phyloP scores from a whole-genome alignment of 2,888 invertebrate genomes.

The Iphiclides podalirius region DNA sequence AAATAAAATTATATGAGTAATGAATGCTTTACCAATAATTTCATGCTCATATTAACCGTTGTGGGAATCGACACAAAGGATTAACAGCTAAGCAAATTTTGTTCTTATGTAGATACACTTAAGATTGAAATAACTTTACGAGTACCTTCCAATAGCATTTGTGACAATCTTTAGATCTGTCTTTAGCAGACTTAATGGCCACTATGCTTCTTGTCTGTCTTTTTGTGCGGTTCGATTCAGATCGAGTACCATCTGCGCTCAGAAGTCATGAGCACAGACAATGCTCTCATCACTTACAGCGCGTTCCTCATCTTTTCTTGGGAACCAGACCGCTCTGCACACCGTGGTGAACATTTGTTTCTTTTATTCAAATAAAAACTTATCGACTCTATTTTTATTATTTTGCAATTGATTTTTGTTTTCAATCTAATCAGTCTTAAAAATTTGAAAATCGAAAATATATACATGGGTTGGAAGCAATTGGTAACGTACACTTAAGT shows the following conservation, averaged over 20 bases:
- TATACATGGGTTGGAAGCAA: no score
- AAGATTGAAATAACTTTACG: conserved; percentile 9
- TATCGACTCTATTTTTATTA: no score
- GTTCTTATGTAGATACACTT: not conserved
- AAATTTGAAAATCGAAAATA: no score
- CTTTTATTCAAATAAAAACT: no score
- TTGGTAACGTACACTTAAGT: no score
- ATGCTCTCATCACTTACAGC: conserved; percentile 41
- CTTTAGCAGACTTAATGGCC: conserved; percentile 36
- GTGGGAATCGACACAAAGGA: not conserved
- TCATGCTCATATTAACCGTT: conserved; percentile 11
- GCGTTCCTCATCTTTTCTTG: conserved; percentile 9
- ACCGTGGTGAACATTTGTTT: conserved; percentile 4
- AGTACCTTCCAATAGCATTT: conserved; percentile 24
- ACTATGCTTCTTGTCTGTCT: conserved; percentile 26
- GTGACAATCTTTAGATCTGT: conserved; percentile 39
- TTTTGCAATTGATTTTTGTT: no score
- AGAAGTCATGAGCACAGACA: conserved; percentile 47
- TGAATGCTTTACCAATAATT: conserved; percentile 17
- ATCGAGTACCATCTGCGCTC: conserved; percentile 37
- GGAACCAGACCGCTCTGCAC: conserved; percentile 1
- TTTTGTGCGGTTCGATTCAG: conserved; percentile 32
- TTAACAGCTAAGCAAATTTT: not conserved
- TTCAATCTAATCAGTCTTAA: no score
- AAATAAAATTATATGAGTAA: conserved; percentile 22